phyloP scores from a whole-genome alignment of 2,888 invertebrate species.

The Macrosiphum euphorbiae region DNA sequence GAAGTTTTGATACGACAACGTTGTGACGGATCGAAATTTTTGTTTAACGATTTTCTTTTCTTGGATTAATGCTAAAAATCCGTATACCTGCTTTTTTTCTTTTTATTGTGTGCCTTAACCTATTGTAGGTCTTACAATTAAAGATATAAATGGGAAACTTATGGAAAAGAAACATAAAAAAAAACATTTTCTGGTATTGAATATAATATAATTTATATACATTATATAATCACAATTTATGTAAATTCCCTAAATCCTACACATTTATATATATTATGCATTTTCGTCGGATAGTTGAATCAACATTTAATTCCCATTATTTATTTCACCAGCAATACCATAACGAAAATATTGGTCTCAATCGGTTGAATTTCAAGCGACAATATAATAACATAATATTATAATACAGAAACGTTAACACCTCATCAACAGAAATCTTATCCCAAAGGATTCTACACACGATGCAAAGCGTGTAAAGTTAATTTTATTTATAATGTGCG shows the following conservation, averaged over 20 bases:
- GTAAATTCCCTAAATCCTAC: neutral
- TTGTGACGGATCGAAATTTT: slow-evolving; percentile 8
- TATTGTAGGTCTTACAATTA: neutral
- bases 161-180: neutral
- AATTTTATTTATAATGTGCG: slow-evolving; percentile 12
- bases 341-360: neutral
- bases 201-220: too few species aligned
- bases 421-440: neutral
- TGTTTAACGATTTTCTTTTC: slow-evolving; percentile 21
- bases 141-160: neutral
- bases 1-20: slow-evolving; percentile 20
- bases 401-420: neutral
- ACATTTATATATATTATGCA: neutral
- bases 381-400: neutral
- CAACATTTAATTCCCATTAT: neutral
- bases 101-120: neutral
- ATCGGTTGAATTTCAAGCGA: neutral
- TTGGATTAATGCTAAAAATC: neutral
- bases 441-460: neutral
- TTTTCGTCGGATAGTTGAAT: neutral
- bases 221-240: neutral
- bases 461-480: neutral
- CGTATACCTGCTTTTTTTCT: neutral
- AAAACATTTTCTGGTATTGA: neutral
- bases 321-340: neutral